Evolutionary conservation across 2,113 vertebrate species (phyloP), one percentile per base, ranked within the genome.

Genomic region (Bufo bufo): DNA sequence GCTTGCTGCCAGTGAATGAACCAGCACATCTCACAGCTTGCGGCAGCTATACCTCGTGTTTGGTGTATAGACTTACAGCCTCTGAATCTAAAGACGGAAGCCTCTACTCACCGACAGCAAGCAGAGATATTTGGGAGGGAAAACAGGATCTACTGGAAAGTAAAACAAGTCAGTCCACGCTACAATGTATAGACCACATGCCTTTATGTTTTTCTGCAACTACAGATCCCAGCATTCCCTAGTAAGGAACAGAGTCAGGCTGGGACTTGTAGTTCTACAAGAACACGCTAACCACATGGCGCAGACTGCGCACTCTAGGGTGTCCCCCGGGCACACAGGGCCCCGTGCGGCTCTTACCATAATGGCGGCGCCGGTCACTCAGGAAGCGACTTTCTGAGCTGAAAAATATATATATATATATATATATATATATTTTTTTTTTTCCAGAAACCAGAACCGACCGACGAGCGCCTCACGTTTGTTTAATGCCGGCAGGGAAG

Each of bases 391-490:
- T 0, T 6, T 43, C 43, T 4, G 45, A 13, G 6, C 43, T 8
- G 33, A 45, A 45, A 1, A 12, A 6, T 5, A 52, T n/a, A n/a
- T n/a, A n/a, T n/a, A n/a, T n/a, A n/a, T n/a, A n/a, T n/a, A n/a
- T n/a, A n/a, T n/a, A n/a, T n/a, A n/a, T n/a, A n/a, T n/a, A n/a
- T n/a, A 52, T 45, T 8, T 16, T 4, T 0, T 10, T n/a, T 23
- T 0, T 10, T n/a, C 13, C 7, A 3, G 19, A 20, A 9, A 47
- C 14, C 6, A 13, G 12, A 12, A 43, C 10, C 0, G 4, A 1
- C 4, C 0, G 50, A 54, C 63, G 82, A 69, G 49, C 82, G 82
- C 63, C 49, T 84, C 82, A 71, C 82, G 82, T 71, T 71, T 69
- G 49, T 81, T 83, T 17, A 84, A 84, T 84, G 63, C 63, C 63